Evolutionary conservation across 2,797 vertebrate genomes (phyloP).

Genomic region (Argyrosomus regius): DNA sequence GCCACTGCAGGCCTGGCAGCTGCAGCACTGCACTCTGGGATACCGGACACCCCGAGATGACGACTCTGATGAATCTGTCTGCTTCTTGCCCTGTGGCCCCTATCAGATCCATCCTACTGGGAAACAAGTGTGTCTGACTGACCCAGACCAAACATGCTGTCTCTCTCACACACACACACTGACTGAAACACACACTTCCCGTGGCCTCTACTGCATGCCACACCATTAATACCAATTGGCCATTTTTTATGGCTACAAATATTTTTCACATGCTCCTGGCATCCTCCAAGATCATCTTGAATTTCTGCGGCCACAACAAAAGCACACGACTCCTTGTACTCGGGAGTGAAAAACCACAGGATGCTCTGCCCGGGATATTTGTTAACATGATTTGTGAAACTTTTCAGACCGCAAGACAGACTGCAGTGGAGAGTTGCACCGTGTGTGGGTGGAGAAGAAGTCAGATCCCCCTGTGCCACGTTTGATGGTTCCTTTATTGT

Average conservation of each 20-base stretch:
- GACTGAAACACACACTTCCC: conserved; percentile 58
- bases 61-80: conserved; percentile 87
- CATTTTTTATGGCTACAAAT: conserved; percentile 78
- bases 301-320: conserved; percentile 76
- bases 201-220: conserved; percentile 61
- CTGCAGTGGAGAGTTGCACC: conserved; percentile 31
- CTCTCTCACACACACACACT: conserved; percentile 40
- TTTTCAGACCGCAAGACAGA: conserved; percentile 65
- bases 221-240: conserved; percentile 83
- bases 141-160: conserved; percentile 73
- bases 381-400: conserved; percentile 82
- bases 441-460: conserved; percentile 62
- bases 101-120: conserved; percentile 85
- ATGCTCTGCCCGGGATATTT: conserved; percentile 67
- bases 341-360: conserved; percentile 68
- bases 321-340: conserved; percentile 64
- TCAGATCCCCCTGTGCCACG: conserved; percentile 47
- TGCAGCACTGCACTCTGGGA: conserved; percentile 82
- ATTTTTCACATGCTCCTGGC: conserved; percentile 77
- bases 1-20: conserved; percentile 75
- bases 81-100: conserved; percentile 84
- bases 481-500: conserved; percentile 79
- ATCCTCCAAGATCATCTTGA: conserved; percentile 61
- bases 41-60: conserved; percentile 80
- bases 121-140: conserved; percentile 84